phyloP scores from a whole-genome alignment of 2,113 vertebrate genomes.

The Rhagologus leucostigma region DNA sequence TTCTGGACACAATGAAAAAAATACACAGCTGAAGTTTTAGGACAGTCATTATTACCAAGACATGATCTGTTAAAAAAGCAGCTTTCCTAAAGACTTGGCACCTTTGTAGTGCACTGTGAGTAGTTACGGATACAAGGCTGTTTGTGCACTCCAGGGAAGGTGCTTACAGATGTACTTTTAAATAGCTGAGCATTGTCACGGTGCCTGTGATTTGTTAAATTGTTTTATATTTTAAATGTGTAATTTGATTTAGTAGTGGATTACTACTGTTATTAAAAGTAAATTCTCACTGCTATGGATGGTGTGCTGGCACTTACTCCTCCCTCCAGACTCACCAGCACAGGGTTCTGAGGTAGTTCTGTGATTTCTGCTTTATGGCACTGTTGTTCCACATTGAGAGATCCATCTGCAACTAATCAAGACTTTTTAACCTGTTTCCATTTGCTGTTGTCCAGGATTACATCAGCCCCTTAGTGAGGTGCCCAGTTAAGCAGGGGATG shows the following conservation, averaged over 20 bases:
- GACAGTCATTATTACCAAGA: background rate
- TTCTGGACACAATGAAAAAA: background rate
- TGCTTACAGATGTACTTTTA: background rate
- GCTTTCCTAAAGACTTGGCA: background rate
- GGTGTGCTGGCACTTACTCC: background rate
- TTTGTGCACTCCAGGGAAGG: background rate
- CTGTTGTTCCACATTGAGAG: background rate
- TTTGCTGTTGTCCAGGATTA: background rate
- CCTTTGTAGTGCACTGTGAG: background rate
- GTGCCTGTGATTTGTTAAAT: background rate
- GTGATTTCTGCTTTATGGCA: background rate
- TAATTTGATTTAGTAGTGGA: background rate
- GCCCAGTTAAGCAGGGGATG: background rate
- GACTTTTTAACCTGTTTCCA: background rate
- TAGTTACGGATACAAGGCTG: background rate
- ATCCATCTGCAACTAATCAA: background rate
- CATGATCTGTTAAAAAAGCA: background rate
- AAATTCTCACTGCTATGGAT: background rate
- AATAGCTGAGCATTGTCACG: background rate
- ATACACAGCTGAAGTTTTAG: background rate
- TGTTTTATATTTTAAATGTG: background rate
- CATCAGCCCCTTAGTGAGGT: background rate
- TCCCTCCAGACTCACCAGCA: background rate
- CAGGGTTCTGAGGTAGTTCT: background rate
- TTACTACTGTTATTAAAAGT: slow-evolving; percentile 30